Evolutionary conservation across 23 tunicate genomes (phyloP).

Genomic region (Diplosoma virens): DNA sequence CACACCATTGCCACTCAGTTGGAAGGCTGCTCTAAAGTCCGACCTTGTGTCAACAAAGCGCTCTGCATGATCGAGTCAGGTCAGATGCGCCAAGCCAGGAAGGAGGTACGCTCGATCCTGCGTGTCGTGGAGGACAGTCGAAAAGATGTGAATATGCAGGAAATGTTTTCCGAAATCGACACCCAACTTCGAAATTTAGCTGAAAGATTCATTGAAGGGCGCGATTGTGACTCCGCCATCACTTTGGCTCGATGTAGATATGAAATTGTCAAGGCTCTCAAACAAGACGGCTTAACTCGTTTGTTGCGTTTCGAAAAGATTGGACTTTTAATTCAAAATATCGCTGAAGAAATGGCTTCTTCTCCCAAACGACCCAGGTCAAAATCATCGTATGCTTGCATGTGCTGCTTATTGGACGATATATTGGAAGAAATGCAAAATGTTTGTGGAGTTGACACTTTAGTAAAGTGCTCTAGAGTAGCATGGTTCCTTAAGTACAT

Average conservation of each 20-base stretch:
- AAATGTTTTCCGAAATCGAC: background rate
- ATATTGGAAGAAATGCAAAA: conserved; percentile 16
- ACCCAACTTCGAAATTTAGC: conserved; percentile 3
- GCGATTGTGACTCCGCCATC: background rate
- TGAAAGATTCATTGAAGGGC: conserved; percentile 3
- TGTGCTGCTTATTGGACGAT: background rate
- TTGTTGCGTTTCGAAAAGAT: conserved; percentile 4
- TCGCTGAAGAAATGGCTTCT: conserved; percentile 6
- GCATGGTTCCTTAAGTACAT: conserved; percentile 9
- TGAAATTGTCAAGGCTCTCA: background rate
- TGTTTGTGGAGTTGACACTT: background rate
- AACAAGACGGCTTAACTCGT: conserved; percentile 1
- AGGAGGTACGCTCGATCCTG: background rate
- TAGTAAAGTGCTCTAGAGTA: background rate
- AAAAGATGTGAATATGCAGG: background rate
- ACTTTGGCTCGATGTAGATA: conserved; percentile 1
- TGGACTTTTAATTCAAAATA: conserved; percentile 6
- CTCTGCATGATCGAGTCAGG: conserved; percentile 1
- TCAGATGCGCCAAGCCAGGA: conserved; percentile 2
- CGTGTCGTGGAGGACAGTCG: background rate
- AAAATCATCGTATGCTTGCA: background rate
- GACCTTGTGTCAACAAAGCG: conserved; percentile 2
- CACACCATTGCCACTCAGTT: conserved; percentile 9
- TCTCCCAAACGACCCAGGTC: background rate
- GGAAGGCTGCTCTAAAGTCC: conserved; percentile 19